phyloP scores from a whole-genome alignment of 2,797 vertebrate species.

The Aphelocoma californica region DNA sequence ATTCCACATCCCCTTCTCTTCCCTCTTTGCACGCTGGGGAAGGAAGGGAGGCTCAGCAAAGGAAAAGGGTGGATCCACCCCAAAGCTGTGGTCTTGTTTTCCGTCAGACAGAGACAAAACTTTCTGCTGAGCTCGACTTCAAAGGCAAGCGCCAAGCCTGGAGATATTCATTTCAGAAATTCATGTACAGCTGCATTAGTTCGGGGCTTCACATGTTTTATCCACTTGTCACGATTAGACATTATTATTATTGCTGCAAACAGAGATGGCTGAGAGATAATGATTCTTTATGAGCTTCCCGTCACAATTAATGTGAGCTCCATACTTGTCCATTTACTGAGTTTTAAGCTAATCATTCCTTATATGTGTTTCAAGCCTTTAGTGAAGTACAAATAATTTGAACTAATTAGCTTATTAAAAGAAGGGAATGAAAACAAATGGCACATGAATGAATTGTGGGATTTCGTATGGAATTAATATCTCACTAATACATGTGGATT shows the following conservation, averaged over 20 bases:
- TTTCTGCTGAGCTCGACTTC: constrained; percentile 46
- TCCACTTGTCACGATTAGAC: constrained; percentile 71
- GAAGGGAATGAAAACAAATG: constrained; percentile 79
- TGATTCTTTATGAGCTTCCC: constrained; percentile 75
- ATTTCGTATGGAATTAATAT: constrained; percentile 77
- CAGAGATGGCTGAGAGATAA: constrained; percentile 73
- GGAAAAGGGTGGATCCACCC: neutral
- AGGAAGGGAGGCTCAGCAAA: neutral
- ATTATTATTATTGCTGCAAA: constrained; percentile 72
- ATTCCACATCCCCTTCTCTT: neutral
- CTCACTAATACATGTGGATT: constrained; percentile 74
- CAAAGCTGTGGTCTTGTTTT: neutral
- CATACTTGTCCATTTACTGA: constrained; percentile 67
- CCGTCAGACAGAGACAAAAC: neutral
- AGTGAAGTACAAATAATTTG: constrained; percentile 81
- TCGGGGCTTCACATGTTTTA: constrained; percentile 64
- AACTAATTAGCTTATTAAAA: constrained; percentile 82
- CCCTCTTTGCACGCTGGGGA: neutral
- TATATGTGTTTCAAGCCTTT: constrained; percentile 75
- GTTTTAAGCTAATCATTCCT: constrained; percentile 77
- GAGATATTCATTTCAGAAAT: constrained; percentile 57
- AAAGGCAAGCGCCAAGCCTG: constrained; percentile 9
- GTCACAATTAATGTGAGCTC: constrained; percentile 71
- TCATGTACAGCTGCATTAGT: constrained; percentile 69
- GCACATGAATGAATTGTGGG: constrained; percentile 78